Base-by-base conservation (phyloP, 2,113 vertebrate genomes). In the Bubo scandiacus region DNA sequence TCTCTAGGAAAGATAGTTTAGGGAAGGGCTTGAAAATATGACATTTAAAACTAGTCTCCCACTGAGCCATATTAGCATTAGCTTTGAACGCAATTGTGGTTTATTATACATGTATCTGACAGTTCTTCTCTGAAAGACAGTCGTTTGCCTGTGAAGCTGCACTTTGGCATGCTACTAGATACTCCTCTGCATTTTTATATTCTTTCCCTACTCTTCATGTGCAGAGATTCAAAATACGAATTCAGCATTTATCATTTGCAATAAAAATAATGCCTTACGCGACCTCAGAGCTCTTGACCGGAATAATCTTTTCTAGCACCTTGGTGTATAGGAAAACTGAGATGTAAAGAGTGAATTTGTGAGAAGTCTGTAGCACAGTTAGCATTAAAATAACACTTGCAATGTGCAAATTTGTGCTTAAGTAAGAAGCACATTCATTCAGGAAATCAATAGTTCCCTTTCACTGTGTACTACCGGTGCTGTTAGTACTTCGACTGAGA, bases 61-160 rank as follows among this genome's bases (percentile, higher is more conserved):
- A 90, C 89, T 92, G 97, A 97, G 94, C 91, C 89, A 73, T 88
- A 97, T 97, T 97, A 95, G 81, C 94, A 95, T 96, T 80, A 87
- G 58, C 89, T 97, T 97, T 96, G 92, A 97, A 91, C 89, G 70
- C 91, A 88, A 34, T 90, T 95, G 94, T 94, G 91, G 89, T 94
- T 97, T 97, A 73, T 92, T 94, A 9, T 88, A 87, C 5, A 4
- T 73, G 73, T 61, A 86, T 26, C 92, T 97, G 95, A 85, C 91
- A 92, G 78, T 3, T 95, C 80, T n/a, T 68, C 67, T 80, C 66
- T 95, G 70, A 85, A 57, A 89, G 91, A 72, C 61, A 87, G 89
- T 49, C 80, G 81, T 85, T 68, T 58, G 70, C 81, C 91, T 94
- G 36, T 86, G 94, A 91, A 94, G 92, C 61, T 89, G 83, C 83